Conservation (phyloP, 2,113 vertebrate genomes). For the Potamarius usumacintae region DNA sequence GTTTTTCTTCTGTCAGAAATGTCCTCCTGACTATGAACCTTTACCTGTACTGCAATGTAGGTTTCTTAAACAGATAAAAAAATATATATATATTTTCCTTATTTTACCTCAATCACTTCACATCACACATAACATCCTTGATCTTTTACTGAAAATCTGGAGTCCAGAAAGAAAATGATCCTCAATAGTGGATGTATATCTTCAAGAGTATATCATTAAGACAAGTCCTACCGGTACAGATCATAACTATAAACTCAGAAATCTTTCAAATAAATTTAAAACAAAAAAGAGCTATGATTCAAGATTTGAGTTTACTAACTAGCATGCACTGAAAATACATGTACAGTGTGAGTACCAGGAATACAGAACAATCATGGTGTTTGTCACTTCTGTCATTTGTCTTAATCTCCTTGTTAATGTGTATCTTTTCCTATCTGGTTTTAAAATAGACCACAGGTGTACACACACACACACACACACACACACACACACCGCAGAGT, state of each 20-base stretch:
- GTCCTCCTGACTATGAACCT: neutral
- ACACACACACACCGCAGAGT: neutral
- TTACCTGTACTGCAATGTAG: neutral
- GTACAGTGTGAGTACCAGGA: neutral
- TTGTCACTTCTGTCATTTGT: neutral
- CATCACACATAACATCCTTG: neutral
- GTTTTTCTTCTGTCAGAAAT: neutral
- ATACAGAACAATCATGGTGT: neutral
- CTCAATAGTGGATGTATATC: neutral
- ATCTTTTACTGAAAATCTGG: neutral
- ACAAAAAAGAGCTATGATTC: neutral
- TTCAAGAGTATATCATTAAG: neutral
- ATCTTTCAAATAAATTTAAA: neutral
- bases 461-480: neutral
- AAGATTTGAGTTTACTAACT: neutral
- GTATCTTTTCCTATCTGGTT: constrained; percentile 38
- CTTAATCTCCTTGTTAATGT: constrained; percentile 40
- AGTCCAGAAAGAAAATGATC: neutral
- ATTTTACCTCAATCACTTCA: neutral
- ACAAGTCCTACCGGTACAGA: neutral
- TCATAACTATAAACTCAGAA: neutral
- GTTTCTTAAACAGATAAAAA: neutral
- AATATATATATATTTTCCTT: too few relatives aligned
- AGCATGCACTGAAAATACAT: neutral
- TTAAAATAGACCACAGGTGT: constrained; percentile 12